Percentiles rank a stretch among this genome's conserved stretches.
These are phyloP conservation scores for Siniperca undulata DNA, from an alignment of 2,797 vertebrate genomes.

Conservation along the genomic window DNA sequence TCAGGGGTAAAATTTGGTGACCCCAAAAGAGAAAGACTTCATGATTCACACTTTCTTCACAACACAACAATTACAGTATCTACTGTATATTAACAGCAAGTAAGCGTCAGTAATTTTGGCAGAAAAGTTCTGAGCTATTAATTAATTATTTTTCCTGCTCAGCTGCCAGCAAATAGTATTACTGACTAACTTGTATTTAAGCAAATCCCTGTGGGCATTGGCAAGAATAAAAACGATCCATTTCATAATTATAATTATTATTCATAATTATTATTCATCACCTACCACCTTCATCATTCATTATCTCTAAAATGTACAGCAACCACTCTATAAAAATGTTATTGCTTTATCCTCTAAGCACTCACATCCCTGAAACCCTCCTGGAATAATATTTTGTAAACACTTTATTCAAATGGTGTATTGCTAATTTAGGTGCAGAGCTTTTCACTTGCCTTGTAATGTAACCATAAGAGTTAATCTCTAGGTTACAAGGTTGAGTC, in stretches of 20 bases:
- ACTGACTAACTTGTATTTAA: conserved; percentile 16
- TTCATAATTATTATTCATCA: not conserved
- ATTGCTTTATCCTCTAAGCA: conserved; percentile 5
- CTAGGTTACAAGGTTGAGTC: conserved; percentile 51
- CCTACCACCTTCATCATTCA: conserved; percentile 22
- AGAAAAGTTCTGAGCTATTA: conserved; percentile 1
- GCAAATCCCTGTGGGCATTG: not conserved
- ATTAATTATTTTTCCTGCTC: not conserved
- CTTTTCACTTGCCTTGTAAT: conserved; percentile 36
- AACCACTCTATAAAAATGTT: conserved; percentile 3
- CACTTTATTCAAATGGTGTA: conserved; percentile 13
- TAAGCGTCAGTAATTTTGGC: conserved; percentile 7
- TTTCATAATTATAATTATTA: conserved; percentile 14
- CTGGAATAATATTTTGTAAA: conserved; percentile 29
- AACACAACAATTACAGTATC: not conserved
- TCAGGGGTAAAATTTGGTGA: conserved; percentile 14
- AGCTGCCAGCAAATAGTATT: conserved; percentile 3
- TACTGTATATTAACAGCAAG: not conserved
- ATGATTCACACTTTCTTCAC: not conserved
- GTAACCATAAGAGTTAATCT: conserved; percentile 25
- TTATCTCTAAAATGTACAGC: conserved; percentile 30
- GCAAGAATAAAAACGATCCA: not conserved
- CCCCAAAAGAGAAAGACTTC: not conserved
- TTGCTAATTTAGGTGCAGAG: conserved; percentile 26
- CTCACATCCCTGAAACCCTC: not conserved